Evolutionary conservation across 2,797 vertebrate species (phyloP), one percentile per base, ranked within the genome.

Genomic region (Gymnocypris eckloni): DNA sequence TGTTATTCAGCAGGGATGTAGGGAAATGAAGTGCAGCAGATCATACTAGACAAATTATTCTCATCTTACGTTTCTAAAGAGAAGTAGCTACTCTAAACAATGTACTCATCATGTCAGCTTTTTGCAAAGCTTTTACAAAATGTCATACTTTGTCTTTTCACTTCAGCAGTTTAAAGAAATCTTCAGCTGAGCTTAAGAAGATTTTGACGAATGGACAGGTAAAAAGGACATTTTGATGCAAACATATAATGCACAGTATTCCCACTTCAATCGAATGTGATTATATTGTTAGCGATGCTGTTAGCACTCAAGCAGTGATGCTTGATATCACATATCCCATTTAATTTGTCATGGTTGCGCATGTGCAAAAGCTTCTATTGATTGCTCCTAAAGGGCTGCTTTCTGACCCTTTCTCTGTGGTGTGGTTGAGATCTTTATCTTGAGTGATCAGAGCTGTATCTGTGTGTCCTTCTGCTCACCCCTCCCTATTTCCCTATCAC

Each of bases 181-280:
- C 98, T 18, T 99, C 98, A n/a, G 98, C 98, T 16, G 98, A 99
- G 90, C 94, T 99, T 91, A 99, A 98, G 94, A 99, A 97, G 90
- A 99, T 99, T 87, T 89, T 99, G 92, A 97, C 97, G 52, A 99
- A 97, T 81, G 98, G 98, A 86, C 97, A 99, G 97, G 98, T 99
- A 93, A 90, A 91, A 33, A 82, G 67, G 28, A 22, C 59, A n/a
- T 9, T 56, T 81, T 13, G 28, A n/a, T 11, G 12, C 33, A 41
- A 4, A 39, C 28, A 52, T 13, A 81, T 50, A 67, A 22, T 33
- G 43, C 18, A 22, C 20, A 16, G 66, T 9, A 11, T 52, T 37
- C 37, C 28, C 16, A 50, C 11, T 59, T 86, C 28, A 15, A 10
- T 67, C 18, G 9, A 50, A 73, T 66, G 41, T 33, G 59, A 54